phyloP scores from a whole-genome alignment of 2,888 invertebrate species.

The Heliconius ismenius region DNA sequence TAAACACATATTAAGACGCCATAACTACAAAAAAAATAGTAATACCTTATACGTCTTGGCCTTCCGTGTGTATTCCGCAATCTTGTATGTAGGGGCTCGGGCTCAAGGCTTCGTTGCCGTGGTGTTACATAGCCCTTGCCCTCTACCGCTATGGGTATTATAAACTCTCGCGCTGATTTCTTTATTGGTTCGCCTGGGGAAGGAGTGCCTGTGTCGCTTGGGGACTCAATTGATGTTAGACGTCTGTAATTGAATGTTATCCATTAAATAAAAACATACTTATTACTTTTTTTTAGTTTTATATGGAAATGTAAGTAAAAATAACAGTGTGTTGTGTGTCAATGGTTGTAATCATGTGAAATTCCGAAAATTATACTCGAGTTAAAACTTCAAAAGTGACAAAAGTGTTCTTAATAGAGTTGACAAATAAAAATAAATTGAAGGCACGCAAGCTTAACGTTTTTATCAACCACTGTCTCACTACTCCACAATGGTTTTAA shows the following conservation, averaged over 20 bases:
- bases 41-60: conserved; percentile 86
- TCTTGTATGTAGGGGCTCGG: conserved; percentile 76
- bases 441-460: no score
- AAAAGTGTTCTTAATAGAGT: no score
- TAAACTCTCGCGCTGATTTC: conserved; percentile 94
- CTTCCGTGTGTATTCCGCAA: conserved; percentile 65
- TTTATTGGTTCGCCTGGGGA: conserved; percentile 85
- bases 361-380: no score
- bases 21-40: background rate
- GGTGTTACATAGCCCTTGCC: conserved; percentile 93
- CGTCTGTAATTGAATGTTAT: conserved; percentile 56
- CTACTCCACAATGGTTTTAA: background rate
- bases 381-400: no score
- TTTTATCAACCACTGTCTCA: background rate
- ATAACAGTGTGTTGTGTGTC: background rate
- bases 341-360: no score
- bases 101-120: conserved; percentile 87
- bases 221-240: conserved; percentile 85
- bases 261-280: background rate
- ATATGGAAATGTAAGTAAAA: no score
- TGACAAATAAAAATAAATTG: no score
- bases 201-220: conserved; percentile 77
- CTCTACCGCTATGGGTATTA: conserved; percentile 96
- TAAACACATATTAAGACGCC: no score
- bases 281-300: no score